These are phyloP conservation scores for Drosophila mauritiana DNA, from an alignment of 1,140 invertebrate species.

Conservation along the genomic window DNA sequence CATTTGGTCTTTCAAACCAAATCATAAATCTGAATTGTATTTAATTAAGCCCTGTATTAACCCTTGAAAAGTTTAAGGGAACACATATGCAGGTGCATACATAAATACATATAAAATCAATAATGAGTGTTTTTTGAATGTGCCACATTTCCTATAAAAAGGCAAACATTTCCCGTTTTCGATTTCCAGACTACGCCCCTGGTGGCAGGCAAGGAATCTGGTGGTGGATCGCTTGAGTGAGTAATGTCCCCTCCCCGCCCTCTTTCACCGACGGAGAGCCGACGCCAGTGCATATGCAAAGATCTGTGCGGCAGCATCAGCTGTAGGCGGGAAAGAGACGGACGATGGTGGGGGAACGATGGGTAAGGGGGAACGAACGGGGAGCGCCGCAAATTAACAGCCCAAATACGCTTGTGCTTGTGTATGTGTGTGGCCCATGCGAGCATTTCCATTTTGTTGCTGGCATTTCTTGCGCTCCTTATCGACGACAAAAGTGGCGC, in stretches of 20 bases:
- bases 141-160: no score
- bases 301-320: conserved; percentile 52
- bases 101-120: neutral
- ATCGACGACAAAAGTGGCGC: conserved; percentile 79
- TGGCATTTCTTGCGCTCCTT: conserved; percentile 80
- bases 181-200: conserved; percentile 11
- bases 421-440: conserved; percentile 59
- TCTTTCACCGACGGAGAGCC: neutral
- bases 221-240: conserved; percentile 38
- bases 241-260: conserved; percentile 17
- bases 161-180: neutral
- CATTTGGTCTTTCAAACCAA: no score
- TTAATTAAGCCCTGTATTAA: no score
- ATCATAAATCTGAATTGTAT: no score
- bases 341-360: neutral
- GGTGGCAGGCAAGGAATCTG: conserved; percentile 23
- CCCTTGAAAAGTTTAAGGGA: no score
- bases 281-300: conserved; percentile 32
- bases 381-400: conserved; percentile 68
- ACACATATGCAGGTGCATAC: no score
- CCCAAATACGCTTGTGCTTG: conserved; percentile 13
- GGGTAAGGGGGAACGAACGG: conserved; percentile 10
- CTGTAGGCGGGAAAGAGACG: conserved; percentile 26
- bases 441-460: conserved; percentile 76
- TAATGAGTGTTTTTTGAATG: neutral